A percentile compares a stretch with the other conserved stretches of the same genome.
These are phyloP conservation scores for Syngnathoides biaculeatus DNA, from an alignment of 2,113 vertebrate species.

Conservation along the genomic window DNA sequence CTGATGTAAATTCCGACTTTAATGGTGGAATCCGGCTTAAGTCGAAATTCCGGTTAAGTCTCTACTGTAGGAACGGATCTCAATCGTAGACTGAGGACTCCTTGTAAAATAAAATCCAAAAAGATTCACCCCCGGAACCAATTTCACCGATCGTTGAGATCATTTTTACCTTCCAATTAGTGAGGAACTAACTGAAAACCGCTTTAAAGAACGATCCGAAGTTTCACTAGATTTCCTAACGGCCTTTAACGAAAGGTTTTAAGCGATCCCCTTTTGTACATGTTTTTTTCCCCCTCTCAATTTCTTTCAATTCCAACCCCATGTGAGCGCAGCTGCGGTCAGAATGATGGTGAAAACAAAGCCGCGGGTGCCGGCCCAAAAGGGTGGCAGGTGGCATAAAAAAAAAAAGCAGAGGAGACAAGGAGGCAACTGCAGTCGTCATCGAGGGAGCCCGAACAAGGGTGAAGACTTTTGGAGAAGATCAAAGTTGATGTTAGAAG, in stretches of 20 bases:
- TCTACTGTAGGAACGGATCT: too few relatives aligned
- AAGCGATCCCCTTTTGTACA: not conserved
- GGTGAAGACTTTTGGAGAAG: constrained; percentile 6
- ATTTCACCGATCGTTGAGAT: not conserved
- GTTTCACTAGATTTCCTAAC: not conserved
- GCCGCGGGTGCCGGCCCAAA: not conserved
- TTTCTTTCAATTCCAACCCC: not conserved
- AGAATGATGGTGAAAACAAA: not conserved
- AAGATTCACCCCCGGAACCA: not conserved
- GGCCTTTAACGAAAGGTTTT: not conserved
- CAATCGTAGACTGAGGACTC: too few relatives aligned
- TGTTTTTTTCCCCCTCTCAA: not conserved
- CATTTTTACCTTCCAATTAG: too few relatives aligned
- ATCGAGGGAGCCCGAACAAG: not conserved
- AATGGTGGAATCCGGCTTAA: too few relatives aligned
- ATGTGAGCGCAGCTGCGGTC: not conserved
- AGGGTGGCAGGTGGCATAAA: not conserved
- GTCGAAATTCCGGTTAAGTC: too few relatives aligned
- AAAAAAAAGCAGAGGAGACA: not conserved
- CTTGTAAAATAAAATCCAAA: too few relatives aligned
- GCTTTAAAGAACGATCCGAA: not conserved
- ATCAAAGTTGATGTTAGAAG: not conserved
- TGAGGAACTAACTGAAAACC: too few relatives aligned
- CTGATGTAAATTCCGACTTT: too few relatives aligned
- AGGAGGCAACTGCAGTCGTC: constrained; percentile 15